These are phyloP conservation scores for Onychomys torridus DNA, from an alignment of 2,797 vertebrate genomes.

Conservation along the genomic window DNA sequence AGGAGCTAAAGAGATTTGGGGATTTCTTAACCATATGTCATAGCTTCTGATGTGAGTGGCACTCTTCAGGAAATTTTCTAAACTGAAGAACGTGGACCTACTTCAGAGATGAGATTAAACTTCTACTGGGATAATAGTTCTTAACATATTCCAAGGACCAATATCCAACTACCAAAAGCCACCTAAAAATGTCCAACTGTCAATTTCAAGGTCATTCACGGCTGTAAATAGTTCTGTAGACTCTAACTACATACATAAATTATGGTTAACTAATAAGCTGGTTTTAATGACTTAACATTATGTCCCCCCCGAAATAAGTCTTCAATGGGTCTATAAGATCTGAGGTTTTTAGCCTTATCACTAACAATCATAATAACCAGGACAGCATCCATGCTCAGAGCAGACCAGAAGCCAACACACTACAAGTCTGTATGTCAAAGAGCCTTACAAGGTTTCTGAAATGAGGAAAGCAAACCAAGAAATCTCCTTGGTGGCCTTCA, in stretches of 20 bases:
- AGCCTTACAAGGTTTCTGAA: background rate
- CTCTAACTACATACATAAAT: background rate
- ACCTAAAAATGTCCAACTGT: conserved; percentile 40
- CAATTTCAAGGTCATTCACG: conserved; percentile 31
- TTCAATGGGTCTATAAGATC: background rate
- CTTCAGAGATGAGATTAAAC: conserved; percentile 44
- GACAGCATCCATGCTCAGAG: background rate
- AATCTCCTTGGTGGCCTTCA: background rate
- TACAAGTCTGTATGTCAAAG: background rate
- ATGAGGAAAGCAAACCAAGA: background rate
- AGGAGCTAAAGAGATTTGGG: background rate
- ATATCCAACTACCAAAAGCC: conserved; percentile 48
- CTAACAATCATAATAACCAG: background rate
- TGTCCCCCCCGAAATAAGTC: background rate
- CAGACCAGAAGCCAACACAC: background rate
- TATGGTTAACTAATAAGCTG: background rate
- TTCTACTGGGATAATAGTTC: background rate
- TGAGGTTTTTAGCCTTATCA: background rate
- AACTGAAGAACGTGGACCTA: conserved; percentile 59
- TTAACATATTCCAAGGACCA: conserved; percentile 66
- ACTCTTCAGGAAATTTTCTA: conserved; percentile 39
- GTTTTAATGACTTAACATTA: conserved; percentile 15
- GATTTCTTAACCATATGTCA: conserved; percentile 55
- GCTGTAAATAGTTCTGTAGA: conserved; percentile 1
- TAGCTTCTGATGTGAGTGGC: conserved; percentile 32